A percentile compares a stretch with the other conserved stretches of the same genome.
Conservation (phyloP, 30 jellyfish, hydroid and myxozoan genomes). For the Cassiopea andromeda region DNA sequence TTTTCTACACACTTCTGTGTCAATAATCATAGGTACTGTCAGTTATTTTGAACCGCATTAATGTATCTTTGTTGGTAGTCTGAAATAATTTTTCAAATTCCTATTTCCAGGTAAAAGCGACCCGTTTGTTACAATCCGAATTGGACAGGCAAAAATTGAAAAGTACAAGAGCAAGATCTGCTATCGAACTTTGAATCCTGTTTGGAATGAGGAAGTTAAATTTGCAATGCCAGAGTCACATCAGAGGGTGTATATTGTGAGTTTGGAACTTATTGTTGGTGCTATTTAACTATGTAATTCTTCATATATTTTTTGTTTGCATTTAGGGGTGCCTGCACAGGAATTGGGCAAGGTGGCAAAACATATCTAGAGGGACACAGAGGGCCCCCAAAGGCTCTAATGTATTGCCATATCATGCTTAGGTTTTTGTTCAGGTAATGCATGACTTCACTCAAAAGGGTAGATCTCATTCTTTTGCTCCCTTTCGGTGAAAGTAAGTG, state of each 20-base stretch:
- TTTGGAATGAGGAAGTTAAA: slow-evolving; percentile 98
- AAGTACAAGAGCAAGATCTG: slow-evolving; percentile 80
- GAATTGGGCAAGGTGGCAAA: no score
- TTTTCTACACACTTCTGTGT: no score
- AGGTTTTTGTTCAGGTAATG: no score
- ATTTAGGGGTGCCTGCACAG: neutral
- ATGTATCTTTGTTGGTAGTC: no score
- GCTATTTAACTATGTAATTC: neutral
- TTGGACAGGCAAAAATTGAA: slow-evolving; percentile 90
- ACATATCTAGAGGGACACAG: no score
- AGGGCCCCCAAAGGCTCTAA: no score
- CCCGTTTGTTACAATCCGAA: slow-evolving; percentile 85
- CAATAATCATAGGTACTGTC: no score
- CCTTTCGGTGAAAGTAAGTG: no score
- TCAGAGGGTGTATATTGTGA: slow-evolving; percentile 74
- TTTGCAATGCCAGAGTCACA: slow-evolving; percentile 96
- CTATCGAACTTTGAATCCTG: slow-evolving; percentile 96
- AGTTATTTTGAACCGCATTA: no score
- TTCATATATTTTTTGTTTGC: neutral
- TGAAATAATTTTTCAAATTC: neutral
- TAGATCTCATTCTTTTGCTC: no score
- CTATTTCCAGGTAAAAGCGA: slow-evolving; percentile 88
- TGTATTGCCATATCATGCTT: no score
- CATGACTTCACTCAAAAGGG: no score
- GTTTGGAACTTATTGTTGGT: neutral